Conservation (phyloP, 2,888 invertebrate genomes). For the Plagodis dolabraria region DNA sequence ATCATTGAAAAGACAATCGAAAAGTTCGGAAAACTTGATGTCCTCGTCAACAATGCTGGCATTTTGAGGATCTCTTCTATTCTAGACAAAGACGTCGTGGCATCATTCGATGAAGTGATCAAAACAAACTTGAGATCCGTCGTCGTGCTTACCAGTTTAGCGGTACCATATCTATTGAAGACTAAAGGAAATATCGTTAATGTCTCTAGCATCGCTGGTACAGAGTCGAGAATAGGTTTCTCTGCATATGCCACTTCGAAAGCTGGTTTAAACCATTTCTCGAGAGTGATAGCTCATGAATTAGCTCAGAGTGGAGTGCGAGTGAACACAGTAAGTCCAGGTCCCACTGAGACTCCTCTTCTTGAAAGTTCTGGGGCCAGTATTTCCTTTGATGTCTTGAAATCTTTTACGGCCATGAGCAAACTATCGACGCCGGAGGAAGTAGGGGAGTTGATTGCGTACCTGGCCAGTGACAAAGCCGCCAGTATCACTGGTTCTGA, state of each 20-base stretch:
- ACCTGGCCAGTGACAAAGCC: background rate
- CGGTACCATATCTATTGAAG: background rate
- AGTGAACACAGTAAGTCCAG: background rate
- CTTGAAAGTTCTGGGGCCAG: background rate
- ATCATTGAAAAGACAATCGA: slow-evolving; percentile 1
- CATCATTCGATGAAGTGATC: background rate
- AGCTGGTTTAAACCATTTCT: slow-evolving; percentile 1
- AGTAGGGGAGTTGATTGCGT: background rate
- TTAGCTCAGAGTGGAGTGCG: background rate
- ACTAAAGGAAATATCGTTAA: background rate
- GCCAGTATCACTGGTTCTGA: background rate
- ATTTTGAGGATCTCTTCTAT: background rate
- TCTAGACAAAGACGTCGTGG: background rate
- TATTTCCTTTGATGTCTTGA: background rate
- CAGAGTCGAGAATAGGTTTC: background rate
- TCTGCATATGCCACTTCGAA: background rate
- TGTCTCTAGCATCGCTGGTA: background rate
- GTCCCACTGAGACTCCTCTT: background rate
- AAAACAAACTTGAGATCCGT: background rate
- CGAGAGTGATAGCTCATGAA: background rate
- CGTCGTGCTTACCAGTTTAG: background rate
- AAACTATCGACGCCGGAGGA: background rate
- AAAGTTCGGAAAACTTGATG: background rate
- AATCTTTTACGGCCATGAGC: background rate
- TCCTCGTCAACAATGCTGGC: background rate